Evolutionary conservation across 2,797 vertebrate genomes (phyloP), one percentile per base, ranked within the genome.

Genomic region (Neostethus bicornis): DNA sequence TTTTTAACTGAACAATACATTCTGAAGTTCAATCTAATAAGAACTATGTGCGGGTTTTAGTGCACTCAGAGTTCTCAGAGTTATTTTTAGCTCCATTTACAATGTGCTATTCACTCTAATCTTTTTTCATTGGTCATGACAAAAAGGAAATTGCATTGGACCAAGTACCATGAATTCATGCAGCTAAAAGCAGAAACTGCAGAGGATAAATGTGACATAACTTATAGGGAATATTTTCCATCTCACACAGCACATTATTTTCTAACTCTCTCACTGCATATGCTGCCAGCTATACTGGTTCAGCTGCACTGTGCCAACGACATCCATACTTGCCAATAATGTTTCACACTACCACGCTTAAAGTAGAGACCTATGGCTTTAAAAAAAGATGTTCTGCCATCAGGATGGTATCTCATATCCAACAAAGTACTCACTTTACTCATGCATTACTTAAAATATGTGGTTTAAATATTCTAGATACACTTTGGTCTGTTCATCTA

Each of bases 331-430:
- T 72, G 73, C 51, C 73, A 80, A 61, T 62, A 75, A 61, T 42
- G 51, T 74, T 76, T 52, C 61, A 70, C 45, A 52, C 34, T 43
- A 42, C 46, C 38, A 35, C 42, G 64, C 61, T 65, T 51, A 73
- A 68, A 73, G 49, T 38, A 35, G 4, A 68, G 56, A 66, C 69
- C 64, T 72, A 55, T 67, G 63, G 70, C 71, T 54, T 58, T 38
- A 3, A 54, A 57, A 64, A 57, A 60, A 46, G 21, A 34, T 25
- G 16, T 11, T 73, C 29, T 3, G 14, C 52, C 29, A 58, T 67
- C 19, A 43, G 31, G 53, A 34, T 24, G 51, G 68, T 46, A 61
- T 42, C 39, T 49, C 28, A 47, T 16, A 3, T 9, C 42, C 48
- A 26, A 41, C 26, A 10, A 60, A 59, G 2, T 8, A 20, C 3